These are phyloP conservation scores for Hydrophis major DNA, from an alignment of 2,797 vertebrate genomes.

Conservation along the genomic window DNA sequence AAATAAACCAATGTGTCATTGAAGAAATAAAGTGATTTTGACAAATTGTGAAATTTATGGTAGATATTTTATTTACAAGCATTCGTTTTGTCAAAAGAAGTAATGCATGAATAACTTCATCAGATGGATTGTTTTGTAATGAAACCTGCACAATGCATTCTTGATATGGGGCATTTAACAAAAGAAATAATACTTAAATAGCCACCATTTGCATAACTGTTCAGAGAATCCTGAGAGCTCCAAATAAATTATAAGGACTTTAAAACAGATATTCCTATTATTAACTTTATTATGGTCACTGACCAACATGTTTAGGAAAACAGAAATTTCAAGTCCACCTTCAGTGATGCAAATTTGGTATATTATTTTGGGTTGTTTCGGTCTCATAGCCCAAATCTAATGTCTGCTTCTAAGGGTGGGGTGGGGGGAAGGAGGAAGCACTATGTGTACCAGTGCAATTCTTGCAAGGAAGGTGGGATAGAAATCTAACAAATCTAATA, in stretches of 20 bases:
- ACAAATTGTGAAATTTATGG: not conserved
- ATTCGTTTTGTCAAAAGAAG: not conserved
- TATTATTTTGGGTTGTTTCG: not conserved
- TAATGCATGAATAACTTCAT: not conserved
- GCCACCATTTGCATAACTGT: not conserved
- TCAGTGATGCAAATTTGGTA: not conserved
- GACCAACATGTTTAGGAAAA: not conserved
- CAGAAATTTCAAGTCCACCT: not conserved
- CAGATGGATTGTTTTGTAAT: not conserved
- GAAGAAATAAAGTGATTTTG: not conserved
- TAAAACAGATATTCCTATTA: not conserved
- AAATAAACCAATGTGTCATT: constrained; percentile 33
- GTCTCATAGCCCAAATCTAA: not conserved
- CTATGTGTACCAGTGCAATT: not conserved
- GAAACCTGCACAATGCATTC: not conserved
- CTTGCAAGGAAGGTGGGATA: not conserved
- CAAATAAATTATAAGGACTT: not conserved
- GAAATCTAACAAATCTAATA: not conserved
- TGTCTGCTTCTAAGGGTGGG: not conserved
- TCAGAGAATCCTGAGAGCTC: not conserved
- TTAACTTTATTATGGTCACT: not conserved
- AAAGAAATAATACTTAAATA: not conserved
- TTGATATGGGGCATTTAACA: not conserved
- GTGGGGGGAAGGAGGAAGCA: accelerated
- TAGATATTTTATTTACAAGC: not conserved